Conservation (phyloP, 2,888 invertebrate species). For the Drosophila merina region DNA sequence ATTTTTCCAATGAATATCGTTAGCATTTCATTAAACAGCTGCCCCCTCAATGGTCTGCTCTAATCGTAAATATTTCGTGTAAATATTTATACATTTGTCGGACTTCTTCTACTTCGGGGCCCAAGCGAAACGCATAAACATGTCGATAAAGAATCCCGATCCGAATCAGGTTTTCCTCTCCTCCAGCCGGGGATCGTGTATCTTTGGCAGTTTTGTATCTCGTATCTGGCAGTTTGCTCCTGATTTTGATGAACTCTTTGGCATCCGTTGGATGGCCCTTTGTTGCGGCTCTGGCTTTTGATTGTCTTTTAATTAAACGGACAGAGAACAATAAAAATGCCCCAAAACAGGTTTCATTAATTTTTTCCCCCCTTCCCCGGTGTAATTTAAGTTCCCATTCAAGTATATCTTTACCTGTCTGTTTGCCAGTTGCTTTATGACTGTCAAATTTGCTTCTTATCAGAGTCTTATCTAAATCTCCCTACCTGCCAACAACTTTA, state of each 20-base stretch:
- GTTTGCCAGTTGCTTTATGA: conserved; percentile 56
- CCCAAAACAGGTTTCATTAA: conserved; percentile 62
- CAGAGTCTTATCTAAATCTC: conserved; percentile 55
- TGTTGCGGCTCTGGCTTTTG: conserved; percentile 51
- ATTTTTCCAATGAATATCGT: conserved; percentile 75
- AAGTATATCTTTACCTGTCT: conserved; percentile 55
- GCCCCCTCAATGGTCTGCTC: background rate
- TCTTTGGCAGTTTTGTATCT: conserved; percentile 6
- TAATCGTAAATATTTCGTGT: conserved; percentile 40
- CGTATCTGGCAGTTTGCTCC: conserved; percentile 24
- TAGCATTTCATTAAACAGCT: conserved; percentile 70
- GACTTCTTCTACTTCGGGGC: conserved; percentile 36
- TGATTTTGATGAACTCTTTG: conserved; percentile 50
- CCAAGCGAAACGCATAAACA: conserved; percentile 59
- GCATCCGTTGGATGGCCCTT: conserved; percentile 36
- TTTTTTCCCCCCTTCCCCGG: conserved; percentile 19
- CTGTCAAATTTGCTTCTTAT: conserved; percentile 73
- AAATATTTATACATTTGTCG: conserved; percentile 61
- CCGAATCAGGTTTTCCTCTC: conserved; percentile 46
- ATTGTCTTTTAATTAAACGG: conserved; percentile 73
- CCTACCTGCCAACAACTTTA: conserved; percentile 30
- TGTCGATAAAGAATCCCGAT: conserved; percentile 47
- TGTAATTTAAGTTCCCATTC: conserved; percentile 26
- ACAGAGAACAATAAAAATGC: conserved; percentile 67
- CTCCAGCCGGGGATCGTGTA: conserved; percentile 7